A percentile compares a stretch with the other conserved stretches of the same genome.
Evolutionary conservation across 2,888 invertebrate species (phyloP).

Genomic region (Geophilus truncorum): DNA sequence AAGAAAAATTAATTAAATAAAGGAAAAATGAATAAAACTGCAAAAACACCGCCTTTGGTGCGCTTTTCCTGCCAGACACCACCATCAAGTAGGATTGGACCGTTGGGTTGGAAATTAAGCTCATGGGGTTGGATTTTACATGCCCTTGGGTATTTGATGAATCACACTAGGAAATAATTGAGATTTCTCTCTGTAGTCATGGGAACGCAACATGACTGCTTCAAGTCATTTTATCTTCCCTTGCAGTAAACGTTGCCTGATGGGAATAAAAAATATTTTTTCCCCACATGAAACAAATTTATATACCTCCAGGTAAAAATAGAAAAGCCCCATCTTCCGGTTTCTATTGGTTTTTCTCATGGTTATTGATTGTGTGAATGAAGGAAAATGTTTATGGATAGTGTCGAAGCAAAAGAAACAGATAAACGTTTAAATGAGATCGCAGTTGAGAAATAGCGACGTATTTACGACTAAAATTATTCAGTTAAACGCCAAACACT

Average conservation of each 20-base stretch:
- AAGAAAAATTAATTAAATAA: neutral
- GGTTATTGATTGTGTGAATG: constrained; percentile 17
- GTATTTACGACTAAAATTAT: too few species aligned
- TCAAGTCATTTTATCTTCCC: neutral
- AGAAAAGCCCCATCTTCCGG: neutral
- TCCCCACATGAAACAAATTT: neutral
- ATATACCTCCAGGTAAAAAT: neutral
- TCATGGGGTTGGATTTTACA: neutral
- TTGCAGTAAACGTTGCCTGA: neutral
- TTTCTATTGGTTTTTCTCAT: constrained; percentile 22
- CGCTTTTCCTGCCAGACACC: neutral
- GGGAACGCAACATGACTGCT: neutral
- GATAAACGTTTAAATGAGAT: neutral
- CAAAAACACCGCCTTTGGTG: neutral
- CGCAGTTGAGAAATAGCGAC: neutral
- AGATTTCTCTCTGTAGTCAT: neutral
- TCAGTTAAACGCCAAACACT: neutral
- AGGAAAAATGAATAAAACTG: neutral
- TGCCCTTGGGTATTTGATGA: neutral
- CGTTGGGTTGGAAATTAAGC: neutral
- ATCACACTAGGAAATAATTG: neutral
- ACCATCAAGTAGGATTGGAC: neutral
- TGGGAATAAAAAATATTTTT: neutral
- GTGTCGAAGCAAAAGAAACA: neutral
- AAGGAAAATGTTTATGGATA: neutral